Base-by-base conservation (phyloP, 2,113 vertebrate genomes). In the Anoplopoma fimbria region DNA sequence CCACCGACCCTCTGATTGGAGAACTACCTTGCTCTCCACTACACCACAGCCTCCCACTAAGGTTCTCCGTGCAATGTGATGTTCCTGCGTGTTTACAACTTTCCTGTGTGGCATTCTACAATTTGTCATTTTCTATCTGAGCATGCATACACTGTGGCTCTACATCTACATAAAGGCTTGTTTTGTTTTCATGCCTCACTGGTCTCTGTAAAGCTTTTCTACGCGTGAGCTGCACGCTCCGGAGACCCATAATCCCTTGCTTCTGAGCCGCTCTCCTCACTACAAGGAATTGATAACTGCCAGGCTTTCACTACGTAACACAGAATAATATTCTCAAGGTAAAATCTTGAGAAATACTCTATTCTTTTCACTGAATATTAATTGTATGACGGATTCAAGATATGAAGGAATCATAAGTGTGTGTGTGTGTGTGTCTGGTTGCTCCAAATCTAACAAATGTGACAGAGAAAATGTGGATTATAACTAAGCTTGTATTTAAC, bases 241-340 rank as follows among this genome's bases (percentile, higher is more conserved):
- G 47, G 3, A 77, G 60, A 69, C 73, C 75, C 81, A 74, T 36
- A 53, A 58, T 53, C 33, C 74, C 3, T 10, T 61, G 38, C 67
- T 61, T 38, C 69, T 33, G 62, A 0, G 21, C 67, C 3, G 29
- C 65, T 25, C 57, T 49, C 61, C 19, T 1, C 60, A 65, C 21
- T 12, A 58, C 27, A 6, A 71, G 27, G 9, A 31, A 73, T n/a
- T 4, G 42, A 42, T 72, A 31, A 72, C 75, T n/a, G 75, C 23
- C 61, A 64, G 23, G 71, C 34, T 42, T 36, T 60, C 45, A 75
- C 42, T 31, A 6, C 25, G 1, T 7, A 34, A 42, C 63, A 7
- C 29, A 25, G 34, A 49, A 55, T 58, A 9, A 47, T 40, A 38
- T 62, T 21, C 69, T 77, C 49, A 27, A 2, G 15, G 55, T 63